Evolutionary conservation across 2,888 invertebrate genomes (phyloP), one percentile per base, ranked within the genome.

Genomic region (Ormyrus labotus): DNA sequence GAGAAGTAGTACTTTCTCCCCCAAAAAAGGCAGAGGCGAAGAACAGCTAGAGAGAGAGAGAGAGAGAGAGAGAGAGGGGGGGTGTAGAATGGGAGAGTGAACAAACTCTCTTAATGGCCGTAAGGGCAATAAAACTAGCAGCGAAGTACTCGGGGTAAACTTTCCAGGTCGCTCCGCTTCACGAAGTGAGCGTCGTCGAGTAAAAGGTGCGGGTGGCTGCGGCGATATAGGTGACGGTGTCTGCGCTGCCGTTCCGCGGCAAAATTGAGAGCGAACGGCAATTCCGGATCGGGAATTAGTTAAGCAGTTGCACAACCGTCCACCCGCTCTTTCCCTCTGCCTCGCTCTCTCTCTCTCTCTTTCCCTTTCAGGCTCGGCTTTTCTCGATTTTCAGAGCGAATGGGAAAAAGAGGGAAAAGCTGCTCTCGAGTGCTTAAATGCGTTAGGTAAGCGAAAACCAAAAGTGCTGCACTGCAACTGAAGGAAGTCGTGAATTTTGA

Each of bases 61-160:
- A 51, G 19, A 45, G 7, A 57, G 8, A 0, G 5, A 11, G 19
- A 1, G 51, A 45, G n/a, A 50, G 61, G 7, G 9, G 13, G 13
- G 13, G 45, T 48, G 50, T 13, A 8, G 9, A 53, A 47, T 19
- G n/a, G 51, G 13, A 69, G 50, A 68, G 55, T 47, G 63, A 71
- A 50, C 72, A 77, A 81, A 81, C 76, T 76, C 76, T 57, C 63
- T 76, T 81, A 81, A 76, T 64, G 64, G 58, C 63, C 51, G 68
- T 53, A 61, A 72, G 68, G 76, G 68, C 61, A 81, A 81, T 81
- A 81, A 81, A 77, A 81, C 67, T 75, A 64, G 7, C 63, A 9
- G 34, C 6, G 60, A 71, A 51, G 73, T 11, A 57, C 73, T 55
- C 55, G 48, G 67, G n/a, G 61, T 60, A 80, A 76, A 76, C 53